Evolutionary conservation across 1,140 invertebrate genomes (phyloP).

Genomic region (Mycetomoellerius zeteki): DNA sequence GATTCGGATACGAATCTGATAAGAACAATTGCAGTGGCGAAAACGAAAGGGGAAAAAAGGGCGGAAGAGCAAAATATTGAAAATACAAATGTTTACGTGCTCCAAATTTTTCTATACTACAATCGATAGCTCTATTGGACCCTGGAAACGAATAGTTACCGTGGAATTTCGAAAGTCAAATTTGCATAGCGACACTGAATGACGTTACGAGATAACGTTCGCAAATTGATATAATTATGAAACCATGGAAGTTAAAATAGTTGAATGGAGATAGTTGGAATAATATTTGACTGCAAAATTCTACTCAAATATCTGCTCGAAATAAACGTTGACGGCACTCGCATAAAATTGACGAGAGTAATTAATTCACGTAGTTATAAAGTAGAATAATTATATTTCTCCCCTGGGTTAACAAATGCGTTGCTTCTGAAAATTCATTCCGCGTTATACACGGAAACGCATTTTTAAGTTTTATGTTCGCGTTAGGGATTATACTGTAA

Average conservation of each 20-base stretch:
- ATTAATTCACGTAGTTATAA: slow-evolving; percentile 42
- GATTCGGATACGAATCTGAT: not conserved
- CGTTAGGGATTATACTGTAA: slow-evolving; percentile 16
- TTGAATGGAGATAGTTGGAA: slow-evolving; percentile 21
- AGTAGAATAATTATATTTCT: slow-evolving; percentile 35
- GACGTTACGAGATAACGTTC: slow-evolving; percentile 24
- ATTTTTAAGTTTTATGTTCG: not conserved
- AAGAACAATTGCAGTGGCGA: not conserved
- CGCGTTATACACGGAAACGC: not conserved
- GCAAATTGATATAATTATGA: slow-evolving; percentile 43
- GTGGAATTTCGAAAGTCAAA: slow-evolving; percentile 11
- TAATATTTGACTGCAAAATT: slow-evolving; percentile 57
- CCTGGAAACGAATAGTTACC: not conserved
- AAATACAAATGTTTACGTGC: not conserved
- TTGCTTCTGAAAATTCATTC: slow-evolving; percentile 41
- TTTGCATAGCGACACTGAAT: slow-evolving; percentile 11
- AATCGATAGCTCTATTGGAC: not conserved
- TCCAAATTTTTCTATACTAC: not conserved
- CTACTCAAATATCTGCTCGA: slow-evolving; percentile 6
- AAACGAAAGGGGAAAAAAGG: not conserved
- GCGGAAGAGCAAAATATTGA: not conserved
- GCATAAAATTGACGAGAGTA: slow-evolving; percentile 32
- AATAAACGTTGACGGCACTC: slow-evolving; percentile 28
- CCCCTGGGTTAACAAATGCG: not conserved
- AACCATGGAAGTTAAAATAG: slow-evolving; percentile 25